Percentiles rank a stretch among this genome's conserved stretches.
phyloP scores from a whole-genome alignment of 2,113 vertebrate species.

The Oplegnathus fasciatus region DNA sequence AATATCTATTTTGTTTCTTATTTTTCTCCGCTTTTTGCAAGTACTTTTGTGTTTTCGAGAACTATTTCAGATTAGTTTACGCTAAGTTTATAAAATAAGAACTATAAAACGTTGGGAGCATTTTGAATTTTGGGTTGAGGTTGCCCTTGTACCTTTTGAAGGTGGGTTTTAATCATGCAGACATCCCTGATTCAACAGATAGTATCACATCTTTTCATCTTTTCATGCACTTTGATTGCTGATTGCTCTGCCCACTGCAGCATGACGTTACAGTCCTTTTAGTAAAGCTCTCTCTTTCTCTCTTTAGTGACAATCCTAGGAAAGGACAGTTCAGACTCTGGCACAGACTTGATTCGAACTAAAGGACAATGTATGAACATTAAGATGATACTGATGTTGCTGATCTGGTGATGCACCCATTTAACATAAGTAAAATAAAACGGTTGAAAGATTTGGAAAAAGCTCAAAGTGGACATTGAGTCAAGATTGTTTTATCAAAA shows the following conservation, averaged over 20 bases:
- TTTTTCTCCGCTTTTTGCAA: neutral
- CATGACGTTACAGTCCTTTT: neutral
- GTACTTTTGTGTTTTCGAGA: neutral
- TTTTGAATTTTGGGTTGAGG: neutral
- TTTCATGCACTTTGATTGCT: neutral
- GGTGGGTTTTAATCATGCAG: constrained; percentile 1
- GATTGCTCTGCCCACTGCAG: constrained; percentile 8
- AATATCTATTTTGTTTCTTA: neutral
- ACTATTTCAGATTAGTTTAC: neutral
- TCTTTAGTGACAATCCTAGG: neutral
- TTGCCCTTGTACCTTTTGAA: neutral
- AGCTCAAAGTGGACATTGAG: neutral
- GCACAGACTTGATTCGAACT: neutral
- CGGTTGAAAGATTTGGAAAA: neutral
- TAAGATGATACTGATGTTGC: neutral
- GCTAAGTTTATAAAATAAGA: neutral
- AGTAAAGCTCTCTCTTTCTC: neutral
- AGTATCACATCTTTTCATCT: constrained; percentile 5
- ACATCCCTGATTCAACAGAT: neutral
- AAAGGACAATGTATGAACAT: neutral
- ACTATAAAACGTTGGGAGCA: neutral
- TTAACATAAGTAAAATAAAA: neutral
- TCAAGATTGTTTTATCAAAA: neutral
- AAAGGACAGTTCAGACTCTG: neutral
- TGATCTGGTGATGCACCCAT: neutral